phyloP scores from a whole-genome alignment of 2,797 vertebrate genomes.

The Tangara arthus region DNA sequence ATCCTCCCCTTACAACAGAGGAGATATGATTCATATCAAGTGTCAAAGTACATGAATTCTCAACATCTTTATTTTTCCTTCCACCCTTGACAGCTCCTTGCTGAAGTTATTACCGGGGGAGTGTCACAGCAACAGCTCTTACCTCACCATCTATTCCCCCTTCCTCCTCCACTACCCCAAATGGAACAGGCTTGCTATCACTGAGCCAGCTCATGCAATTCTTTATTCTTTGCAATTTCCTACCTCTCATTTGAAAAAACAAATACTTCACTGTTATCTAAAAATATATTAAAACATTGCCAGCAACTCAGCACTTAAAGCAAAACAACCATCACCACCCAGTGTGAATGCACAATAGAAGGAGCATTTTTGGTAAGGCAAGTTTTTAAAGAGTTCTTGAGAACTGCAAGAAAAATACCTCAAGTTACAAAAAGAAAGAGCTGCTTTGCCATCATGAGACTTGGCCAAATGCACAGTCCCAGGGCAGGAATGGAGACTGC shows the following conservation, averaged over 20 bases:
- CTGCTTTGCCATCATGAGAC: neutral
- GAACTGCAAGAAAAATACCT: constrained; percentile 23
- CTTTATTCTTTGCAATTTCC: constrained; percentile 65
- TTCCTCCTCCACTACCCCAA: constrained; percentile 4
- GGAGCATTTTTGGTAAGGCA: neutral
- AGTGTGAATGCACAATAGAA: constrained; percentile 52
- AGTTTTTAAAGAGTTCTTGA: constrained; percentile 17
- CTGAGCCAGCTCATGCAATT: constrained; percentile 46
- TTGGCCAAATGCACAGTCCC: neutral
- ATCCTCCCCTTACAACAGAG: neutral
- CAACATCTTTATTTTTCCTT: neutral
- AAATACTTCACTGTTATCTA: constrained; percentile 63
- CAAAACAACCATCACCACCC: constrained; percentile 62
- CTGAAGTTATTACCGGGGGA: neutral
- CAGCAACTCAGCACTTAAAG: constrained; percentile 41
- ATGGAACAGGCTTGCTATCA: constrained; percentile 33
- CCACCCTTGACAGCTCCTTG: neutral
- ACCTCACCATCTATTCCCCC: constrained; percentile 13
- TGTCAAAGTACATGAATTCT: neutral
- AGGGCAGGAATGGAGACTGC: neutral
- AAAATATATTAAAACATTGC: constrained; percentile 60
- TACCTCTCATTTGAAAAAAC: constrained; percentile 62
- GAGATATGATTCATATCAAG: neutral
- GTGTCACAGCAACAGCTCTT: neutral
- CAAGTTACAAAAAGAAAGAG: neutral